These are phyloP conservation scores for Halcyon malimbica DNA, from an alignment of 2,113 vertebrate genomes.

Conservation along the genomic window DNA sequence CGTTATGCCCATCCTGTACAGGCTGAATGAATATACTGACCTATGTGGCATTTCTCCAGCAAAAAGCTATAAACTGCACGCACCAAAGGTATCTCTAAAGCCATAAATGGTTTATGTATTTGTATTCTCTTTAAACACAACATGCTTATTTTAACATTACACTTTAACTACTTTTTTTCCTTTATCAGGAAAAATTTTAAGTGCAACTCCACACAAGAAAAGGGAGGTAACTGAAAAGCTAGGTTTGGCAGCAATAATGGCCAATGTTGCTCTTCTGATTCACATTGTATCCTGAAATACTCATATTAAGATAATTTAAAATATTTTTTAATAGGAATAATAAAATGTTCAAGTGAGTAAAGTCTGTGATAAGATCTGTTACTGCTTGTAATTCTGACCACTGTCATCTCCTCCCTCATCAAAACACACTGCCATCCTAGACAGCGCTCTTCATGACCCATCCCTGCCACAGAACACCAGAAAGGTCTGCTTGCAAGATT, in stretches of 20 bases:
- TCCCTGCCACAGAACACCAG: not conserved
- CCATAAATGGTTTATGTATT: not conserved
- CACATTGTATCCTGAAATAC: not conserved
- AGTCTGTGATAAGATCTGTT: not conserved
- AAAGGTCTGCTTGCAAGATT: not conserved
- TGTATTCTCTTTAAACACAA: not conserved
- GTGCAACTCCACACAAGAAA: not conserved
- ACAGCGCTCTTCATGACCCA: not conserved
- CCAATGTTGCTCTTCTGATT: not conserved
- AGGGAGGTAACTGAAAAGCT: not conserved
- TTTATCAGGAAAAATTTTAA: not conserved
- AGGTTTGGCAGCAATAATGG: not conserved
- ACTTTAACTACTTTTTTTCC: not conserved
- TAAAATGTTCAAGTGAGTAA: not conserved
- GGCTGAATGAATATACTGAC: not conserved
- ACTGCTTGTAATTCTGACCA: not conserved
- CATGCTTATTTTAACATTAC: not conserved
- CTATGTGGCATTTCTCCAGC: not conserved
- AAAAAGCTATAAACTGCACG: not conserved
- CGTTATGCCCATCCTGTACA: not conserved
- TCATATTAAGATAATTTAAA: not conserved
- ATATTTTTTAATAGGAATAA: not conserved
- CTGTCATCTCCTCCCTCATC: not conserved
- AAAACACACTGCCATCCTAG: not conserved
- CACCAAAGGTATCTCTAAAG: not conserved